Percentiles rank a stretch among this genome's conserved stretches.
These are phyloP conservation scores for Pheosia tremula DNA, from an alignment of 2,888 invertebrate genomes.

Conservation along the genomic window DNA sequence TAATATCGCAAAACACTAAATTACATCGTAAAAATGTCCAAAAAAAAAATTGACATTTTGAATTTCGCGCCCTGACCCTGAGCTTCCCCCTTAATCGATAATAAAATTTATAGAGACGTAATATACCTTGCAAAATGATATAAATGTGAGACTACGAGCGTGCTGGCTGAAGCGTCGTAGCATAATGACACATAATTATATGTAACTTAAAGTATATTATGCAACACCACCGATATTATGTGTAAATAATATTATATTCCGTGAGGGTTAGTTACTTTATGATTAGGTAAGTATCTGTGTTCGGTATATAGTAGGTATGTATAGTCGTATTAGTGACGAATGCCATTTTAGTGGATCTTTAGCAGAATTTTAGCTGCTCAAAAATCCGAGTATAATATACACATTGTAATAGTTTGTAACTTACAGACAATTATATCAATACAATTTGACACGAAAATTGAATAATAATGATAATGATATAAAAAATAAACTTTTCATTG, in stretches of 20 bases:
- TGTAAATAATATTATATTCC: constrained; percentile 22
- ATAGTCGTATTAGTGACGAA: constrained; percentile 19
- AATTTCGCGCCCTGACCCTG: too few relatives aligned
- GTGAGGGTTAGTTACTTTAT: constrained; percentile 30
- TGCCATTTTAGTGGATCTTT: neutral
- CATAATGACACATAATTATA: constrained; percentile 18
- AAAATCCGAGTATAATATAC: neutral
- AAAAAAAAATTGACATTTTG: too few relatives aligned
- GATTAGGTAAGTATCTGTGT: constrained; percentile 33
- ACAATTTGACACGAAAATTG: too few relatives aligned
- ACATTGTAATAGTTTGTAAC: constrained; percentile 1
- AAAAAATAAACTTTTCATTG: too few relatives aligned
- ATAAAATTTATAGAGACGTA: constrained; percentile 11
- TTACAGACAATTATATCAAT: neutral
- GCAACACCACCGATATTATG: constrained; percentile 35
- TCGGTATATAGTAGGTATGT: constrained; percentile 16
- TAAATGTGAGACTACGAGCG: constrained; percentile 28
- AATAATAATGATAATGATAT: too few relatives aligned
- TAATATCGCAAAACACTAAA: too few relatives aligned
- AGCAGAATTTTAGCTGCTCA: neutral
- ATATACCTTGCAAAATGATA: constrained; percentile 22
- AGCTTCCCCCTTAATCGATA: too few relatives aligned
- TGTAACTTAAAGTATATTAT: constrained; percentile 28
- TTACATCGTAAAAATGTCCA: too few relatives aligned
- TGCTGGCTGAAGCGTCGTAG: constrained; percentile 33